Conservation (phyloP, 2,888 invertebrate genomes). For the Fragum sueziense region DNA sequence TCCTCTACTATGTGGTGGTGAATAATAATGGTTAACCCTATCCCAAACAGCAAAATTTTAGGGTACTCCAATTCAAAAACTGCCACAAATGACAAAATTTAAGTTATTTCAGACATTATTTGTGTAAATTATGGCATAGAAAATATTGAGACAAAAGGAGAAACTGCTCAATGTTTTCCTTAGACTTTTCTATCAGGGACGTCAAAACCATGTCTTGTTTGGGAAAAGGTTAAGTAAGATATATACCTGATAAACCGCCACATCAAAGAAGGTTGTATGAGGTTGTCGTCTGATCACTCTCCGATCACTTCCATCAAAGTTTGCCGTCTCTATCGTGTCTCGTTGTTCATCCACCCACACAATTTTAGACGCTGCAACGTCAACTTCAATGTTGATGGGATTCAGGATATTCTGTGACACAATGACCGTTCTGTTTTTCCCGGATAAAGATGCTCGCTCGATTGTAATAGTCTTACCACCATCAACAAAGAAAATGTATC, state of each 20-base stretch:
- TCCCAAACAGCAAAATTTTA: too few species aligned
- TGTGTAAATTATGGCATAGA: too few species aligned
- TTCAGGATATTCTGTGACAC: constrained; percentile 6
- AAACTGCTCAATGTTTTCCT: too few species aligned
- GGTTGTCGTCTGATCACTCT: neutral
- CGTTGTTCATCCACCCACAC: constrained; percentile 47
- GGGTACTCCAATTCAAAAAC: too few species aligned
- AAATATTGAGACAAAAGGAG: too few species aligned
- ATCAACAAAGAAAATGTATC: constrained; percentile 61
- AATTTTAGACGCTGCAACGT: constrained; percentile 3
- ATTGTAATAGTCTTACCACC: constrained; percentile 24
- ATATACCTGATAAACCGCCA: constrained; percentile 1
- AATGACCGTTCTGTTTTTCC: constrained; percentile 24
- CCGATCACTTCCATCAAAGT: constrained; percentile 7
- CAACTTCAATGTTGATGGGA: neutral
- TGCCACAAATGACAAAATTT: too few species aligned
- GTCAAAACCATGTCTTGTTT: too few species aligned
- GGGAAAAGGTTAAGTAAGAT: too few species aligned
- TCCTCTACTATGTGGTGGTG: too few species aligned
- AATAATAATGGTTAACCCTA: too few species aligned
- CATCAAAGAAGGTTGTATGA: constrained; percentile 11
- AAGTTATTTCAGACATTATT: too few species aligned
- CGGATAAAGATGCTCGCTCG: constrained; percentile 47
- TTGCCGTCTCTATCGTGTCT: constrained; percentile 2
- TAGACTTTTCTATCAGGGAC: too few species aligned